These are phyloP conservation scores for Julus scandinavius DNA, from an alignment of 2,888 invertebrate species.

Conservation along the genomic window DNA sequence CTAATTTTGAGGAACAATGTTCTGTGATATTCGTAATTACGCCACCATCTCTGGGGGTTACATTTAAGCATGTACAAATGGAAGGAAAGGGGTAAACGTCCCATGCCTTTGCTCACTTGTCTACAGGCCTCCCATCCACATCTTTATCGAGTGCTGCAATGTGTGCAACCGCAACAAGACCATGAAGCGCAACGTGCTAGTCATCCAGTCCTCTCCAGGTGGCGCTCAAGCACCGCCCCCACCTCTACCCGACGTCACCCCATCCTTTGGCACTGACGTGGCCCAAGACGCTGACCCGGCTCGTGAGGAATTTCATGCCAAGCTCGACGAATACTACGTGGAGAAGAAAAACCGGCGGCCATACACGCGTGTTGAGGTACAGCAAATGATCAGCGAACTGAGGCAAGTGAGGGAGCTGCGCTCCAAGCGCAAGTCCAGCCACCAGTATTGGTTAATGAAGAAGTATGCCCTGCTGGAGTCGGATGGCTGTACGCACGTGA, in stretches of 20 bases:
- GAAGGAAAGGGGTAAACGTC: not conserved
- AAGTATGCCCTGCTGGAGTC: conserved; percentile 28
- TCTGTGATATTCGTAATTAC: not conserved
- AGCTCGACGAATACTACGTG: not conserved
- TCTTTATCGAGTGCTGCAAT: conserved; percentile 5
- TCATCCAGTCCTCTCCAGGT: not conserved
- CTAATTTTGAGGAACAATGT: no score
- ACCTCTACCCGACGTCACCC: not conserved
- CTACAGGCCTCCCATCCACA: not conserved
- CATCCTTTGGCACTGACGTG: not conserved
- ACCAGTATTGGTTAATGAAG: conserved; percentile 45
- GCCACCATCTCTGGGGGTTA: not conserved
- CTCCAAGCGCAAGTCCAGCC: conserved; percentile 11
- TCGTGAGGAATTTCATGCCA: not conserved
- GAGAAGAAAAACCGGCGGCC: not conserved
- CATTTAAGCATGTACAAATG: not conserved
- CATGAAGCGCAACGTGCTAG: not conserved
- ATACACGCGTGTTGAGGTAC: not conserved
- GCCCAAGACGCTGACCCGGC: not conserved
- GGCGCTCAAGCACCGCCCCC: not conserved
- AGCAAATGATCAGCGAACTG: not conserved
- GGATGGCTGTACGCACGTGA: not conserved
- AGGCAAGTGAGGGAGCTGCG: conserved; percentile 1
- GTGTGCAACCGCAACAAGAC: conserved; percentile 29
- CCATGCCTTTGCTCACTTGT: not conserved